Evolutionary conservation across 1,140 invertebrate genomes (phyloP), one percentile per base, ranked within the genome.

Genomic region (Harpegnathos saltator): DNA sequence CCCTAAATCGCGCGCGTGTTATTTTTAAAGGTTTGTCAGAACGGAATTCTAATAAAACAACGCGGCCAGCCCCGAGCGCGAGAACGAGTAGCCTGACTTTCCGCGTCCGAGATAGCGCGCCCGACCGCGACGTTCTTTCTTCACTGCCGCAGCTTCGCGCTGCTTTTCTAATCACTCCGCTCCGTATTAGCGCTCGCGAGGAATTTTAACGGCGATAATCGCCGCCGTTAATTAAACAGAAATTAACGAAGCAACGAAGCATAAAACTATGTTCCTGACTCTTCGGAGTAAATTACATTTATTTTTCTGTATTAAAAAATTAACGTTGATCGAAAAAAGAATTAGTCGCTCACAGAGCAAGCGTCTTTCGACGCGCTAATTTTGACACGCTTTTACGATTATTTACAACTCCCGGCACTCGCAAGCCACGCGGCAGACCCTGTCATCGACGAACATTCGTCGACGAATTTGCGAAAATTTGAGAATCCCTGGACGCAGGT

Each of bases 401-500:
- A n/a, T n/a, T n/a, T n/a, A n/a, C n/a, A n/a, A n/a, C n/a, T n/a
- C n/a, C n/a, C n/a, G n/a, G n/a, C n/a, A n/a, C n/a, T n/a, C n/a
- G n/a, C n/a, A n/a, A n/a, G n/a, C n/a, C n/a, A n/a, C n/a, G n/a
- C n/a, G n/a, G n/a, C n/a, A n/a, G n/a, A n/a, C n/a, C n/a, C n/a
- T n/a, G n/a, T n/a, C n/a, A n/a, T n/a, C n/a, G n/a, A n/a, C n/a
- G n/a, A n/a, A n/a, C n/a, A n/a, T n/a, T 19, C 38, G 38, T 22
- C 5, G 17, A 26, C 9, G 22, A 56, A 26, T 52, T 83, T 63
- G n/a, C 17, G 62, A 89, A 85, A 87, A 90, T 90, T 91, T 92
- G 92, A 92, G 92, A 92, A 92, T 92, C 92, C 84, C 92, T 92
- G 92, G 74, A 78, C 48, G 71, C 87, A 85, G 86, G 88, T 91